Evolutionary conservation across 2,888 invertebrate genomes (phyloP), one percentile per base, ranked within the genome.

Genomic region (Arctia plantaginis): DNA sequence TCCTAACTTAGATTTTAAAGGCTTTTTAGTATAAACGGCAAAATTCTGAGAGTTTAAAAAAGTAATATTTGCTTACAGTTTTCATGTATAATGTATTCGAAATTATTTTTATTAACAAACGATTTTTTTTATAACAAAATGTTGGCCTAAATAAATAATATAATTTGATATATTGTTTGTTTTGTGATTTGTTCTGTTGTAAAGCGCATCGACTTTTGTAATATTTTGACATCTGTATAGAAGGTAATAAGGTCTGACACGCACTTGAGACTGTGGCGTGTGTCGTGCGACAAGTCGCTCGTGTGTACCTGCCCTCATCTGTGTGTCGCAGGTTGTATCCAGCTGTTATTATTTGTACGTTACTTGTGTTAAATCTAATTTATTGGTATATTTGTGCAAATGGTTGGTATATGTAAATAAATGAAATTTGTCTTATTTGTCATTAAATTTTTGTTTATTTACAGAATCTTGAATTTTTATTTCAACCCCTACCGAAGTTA

Each of bases 381-480:
- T 91, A 91, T 91, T 91, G 90, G 90, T 90, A 85, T 90, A 90
- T 86, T 85, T 90, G 90, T 86, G 89, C 86, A 86, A 87, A 87
- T 89, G 90, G 90, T 90, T 89, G 90, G 90, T 91, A 86, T 90
- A 81, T 92, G 92, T 92, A 92, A 88, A 92, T 92, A 92, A 87
- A 88, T 90, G 88, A 87, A 90, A 87, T 86, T 89, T 88, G 87
- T 88, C 87, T 87, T 85, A 88, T 83, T 86, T 88, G 89, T 90
- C 87, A 90, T 90, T 90, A 91, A 90, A 91, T 89, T 88, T 90
- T 69, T 90, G 20, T 91, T 91, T 91, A 91, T 89, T 90, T 89
- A 90, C 82, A 84, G 84, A 82, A 2, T 71, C 65, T 79, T 72
- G 67, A 66, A 41, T 77, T 86, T 89, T 89, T 78, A 80, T 77